Percentiles rank a stretch among this genome's conserved stretches.
These are phyloP conservation scores for Ochotona princeps DNA, from an alignment of 2,113 vertebrate genomes.

Conservation along the genomic window DNA sequence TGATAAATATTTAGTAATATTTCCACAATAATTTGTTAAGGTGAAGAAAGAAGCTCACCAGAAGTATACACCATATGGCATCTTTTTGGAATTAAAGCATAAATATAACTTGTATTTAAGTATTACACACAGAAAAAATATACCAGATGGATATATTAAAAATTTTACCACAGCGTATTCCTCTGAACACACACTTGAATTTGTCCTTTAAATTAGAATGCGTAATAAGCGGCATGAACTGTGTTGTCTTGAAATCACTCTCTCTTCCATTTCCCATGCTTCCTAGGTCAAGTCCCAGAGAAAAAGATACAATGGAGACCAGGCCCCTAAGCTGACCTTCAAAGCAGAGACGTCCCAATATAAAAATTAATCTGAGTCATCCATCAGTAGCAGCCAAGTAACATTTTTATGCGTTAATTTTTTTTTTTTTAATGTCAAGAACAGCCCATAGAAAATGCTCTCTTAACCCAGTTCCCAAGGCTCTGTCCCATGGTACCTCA, in stretches of 20 bases:
- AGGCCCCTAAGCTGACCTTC: constrained; percentile 7
- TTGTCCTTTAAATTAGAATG: constrained; percentile 40
- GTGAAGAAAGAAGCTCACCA: constrained; percentile 27
- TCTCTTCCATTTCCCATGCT: not conserved
- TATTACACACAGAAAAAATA: constrained; percentile 15
- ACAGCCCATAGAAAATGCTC: not conserved
- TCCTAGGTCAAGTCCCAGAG: not conserved
- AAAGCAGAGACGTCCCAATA: not conserved
- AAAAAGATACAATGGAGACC: not conserved
- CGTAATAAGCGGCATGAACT: not conserved
- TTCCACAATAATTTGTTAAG: constrained; percentile 3
- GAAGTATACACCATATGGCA: not conserved
- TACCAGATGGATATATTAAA: not conserved
- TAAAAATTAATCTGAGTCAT: constrained; percentile 26
- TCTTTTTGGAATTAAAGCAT: constrained; percentile 12
- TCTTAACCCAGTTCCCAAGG: not conserved
- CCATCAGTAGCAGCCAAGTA: not conserved
- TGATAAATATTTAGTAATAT: not conserved
- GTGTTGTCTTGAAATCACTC: not conserved
- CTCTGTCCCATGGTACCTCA: constrained; percentile 90
- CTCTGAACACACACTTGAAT: not conserved
- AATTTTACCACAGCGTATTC: not conserved
- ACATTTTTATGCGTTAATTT: constrained; percentile 11
- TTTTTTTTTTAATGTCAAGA: not conserved
- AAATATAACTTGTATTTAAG: not conserved